phyloP scores from a whole-genome alignment of 1,140 invertebrate species.

The Capitella teleta region DNA sequence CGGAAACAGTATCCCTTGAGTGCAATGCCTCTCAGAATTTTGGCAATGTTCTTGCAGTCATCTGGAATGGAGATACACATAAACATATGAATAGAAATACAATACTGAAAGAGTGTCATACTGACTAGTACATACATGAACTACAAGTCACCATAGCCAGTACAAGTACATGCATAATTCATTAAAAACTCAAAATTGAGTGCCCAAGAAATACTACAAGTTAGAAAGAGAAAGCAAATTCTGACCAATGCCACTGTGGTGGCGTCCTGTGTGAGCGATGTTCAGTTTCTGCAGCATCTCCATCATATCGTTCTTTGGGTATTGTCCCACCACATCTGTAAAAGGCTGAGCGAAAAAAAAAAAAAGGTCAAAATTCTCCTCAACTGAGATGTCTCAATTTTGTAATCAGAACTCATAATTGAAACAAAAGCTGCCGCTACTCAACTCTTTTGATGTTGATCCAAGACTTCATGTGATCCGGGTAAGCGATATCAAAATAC shows the following conservation, averaged over 20 bases:
- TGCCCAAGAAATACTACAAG: too few species aligned
- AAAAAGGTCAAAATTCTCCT: neutral
- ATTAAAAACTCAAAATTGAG: too few species aligned
- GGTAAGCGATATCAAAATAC: constrained; percentile 40
- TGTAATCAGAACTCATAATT: neutral
- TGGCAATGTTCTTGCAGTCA: constrained; percentile 42
- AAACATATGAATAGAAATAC: too few species aligned
- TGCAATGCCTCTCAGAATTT: constrained; percentile 28
- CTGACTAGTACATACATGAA: too few species aligned
- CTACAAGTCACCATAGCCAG: too few species aligned
- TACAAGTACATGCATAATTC: too few species aligned
- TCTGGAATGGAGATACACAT: constrained; percentile 27
- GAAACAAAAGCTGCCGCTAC: neutral
- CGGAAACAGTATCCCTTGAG: constrained; percentile 24
- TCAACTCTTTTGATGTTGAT: constrained; percentile 50
- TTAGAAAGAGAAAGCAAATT: neutral
- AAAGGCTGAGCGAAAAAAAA: constrained; percentile 21
- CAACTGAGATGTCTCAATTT: neutral
- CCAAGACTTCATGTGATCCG: constrained; percentile 48
- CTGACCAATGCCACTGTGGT: constrained; percentile 45
- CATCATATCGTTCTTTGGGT: constrained; percentile 33
- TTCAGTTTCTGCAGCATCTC: constrained; percentile 32
- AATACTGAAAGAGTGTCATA: too few species aligned
- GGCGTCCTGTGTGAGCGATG: constrained; percentile 31
- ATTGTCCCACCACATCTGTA: constrained; percentile 24